Evolutionary conservation across 2,888 invertebrate species (phyloP).

Genomic region (Scelioninae gen. 1): DNA sequence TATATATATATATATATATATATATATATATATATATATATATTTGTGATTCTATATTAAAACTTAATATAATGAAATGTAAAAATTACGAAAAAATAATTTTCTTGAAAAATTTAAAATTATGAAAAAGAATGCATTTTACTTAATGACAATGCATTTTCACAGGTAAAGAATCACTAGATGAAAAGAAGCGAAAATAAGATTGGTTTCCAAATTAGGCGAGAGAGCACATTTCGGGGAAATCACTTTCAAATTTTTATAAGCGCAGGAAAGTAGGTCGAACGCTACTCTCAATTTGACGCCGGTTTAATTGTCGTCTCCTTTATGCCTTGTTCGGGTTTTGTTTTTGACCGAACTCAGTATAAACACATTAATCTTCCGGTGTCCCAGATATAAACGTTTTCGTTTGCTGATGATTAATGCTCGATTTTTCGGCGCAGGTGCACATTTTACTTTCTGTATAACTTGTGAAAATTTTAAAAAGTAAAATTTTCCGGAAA

Average conservation of each 20-base stretch:
- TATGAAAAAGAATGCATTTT: neutral
- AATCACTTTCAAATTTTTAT: conserved; percentile 62
- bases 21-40: too few relatives aligned
- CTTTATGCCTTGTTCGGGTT: conserved; percentile 36
- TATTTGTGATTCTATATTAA: too few relatives aligned
- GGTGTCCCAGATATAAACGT: conserved; percentile 18
- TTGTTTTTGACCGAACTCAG: conserved; percentile 30
- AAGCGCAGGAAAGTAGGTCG: conserved; percentile 55
- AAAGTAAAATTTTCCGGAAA: too few relatives aligned
- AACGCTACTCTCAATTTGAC: conserved; percentile 39
- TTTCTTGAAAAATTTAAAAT: too few relatives aligned
- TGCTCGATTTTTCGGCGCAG: neutral
- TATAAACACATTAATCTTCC: conserved; percentile 51
- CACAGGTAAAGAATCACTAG: neutral
- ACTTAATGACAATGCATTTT: neutral
- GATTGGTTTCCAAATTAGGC: conserved; percentile 29
- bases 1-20: too few relatives aligned
- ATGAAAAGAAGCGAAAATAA: too few relatives aligned
- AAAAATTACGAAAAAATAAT: too few relatives aligned
- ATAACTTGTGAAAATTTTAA: too few relatives aligned
- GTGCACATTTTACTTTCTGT: too few relatives aligned
- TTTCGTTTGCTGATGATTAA: conserved; percentile 22
- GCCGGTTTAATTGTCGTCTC: conserved; percentile 44
- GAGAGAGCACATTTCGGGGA: conserved; percentile 46
- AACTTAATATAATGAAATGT: too few relatives aligned